Base-by-base conservation (phyloP, 1,140 invertebrate genomes). In the Trinorchestia longiramus region DNA sequence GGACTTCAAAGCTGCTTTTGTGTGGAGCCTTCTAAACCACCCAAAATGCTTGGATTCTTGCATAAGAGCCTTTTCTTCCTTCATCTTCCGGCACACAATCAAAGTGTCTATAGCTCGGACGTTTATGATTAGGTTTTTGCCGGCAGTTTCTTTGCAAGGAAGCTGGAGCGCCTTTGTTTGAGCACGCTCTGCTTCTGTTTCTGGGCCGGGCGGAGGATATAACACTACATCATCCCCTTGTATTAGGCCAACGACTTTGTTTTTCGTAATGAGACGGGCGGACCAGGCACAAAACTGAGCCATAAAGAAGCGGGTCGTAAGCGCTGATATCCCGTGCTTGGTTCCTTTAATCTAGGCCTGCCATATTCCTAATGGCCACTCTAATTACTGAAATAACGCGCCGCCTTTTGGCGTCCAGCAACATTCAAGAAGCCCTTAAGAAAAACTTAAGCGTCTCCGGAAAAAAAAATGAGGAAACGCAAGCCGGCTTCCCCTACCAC, bases 301-400 rank as follows among this genome's bases (percentile, higher is more conserved):
- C 92, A 94, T 94, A 94, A 94, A 94, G 92, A 43, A 94, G 92
- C 41, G 41, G 92, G 92, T 47, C 92, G 92, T 94, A 94, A 94
- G 92, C 92, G 43, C 92, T 94, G 92, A 94, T 94, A 94, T 94
- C 92, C 92, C 43, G 41, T 94, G 92, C 92, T 43, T 94, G 36
- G 92, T 47, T 44, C 44, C 92, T 94, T 94, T 94, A 94, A 94
- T 94, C 92, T 94, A 94, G 92, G 92, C 43, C 88, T 94, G 92
- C 92, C 92, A 94, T 94, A 94, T 94, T 94, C 92, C 92, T 94
- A 94, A 94, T 94, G 92, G 92, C 43, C 92, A 94, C 92, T 94
- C 92, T 94, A 94, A 94, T 94, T 94, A 94, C 92, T 94, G 92
- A 94, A 94, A 94, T 94, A 94, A 94, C 92, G 92, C 92, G 92